Evolutionary conservation across 2,888 invertebrate species (phyloP).

Genomic region (Ectemnius cavifrons): DNA sequence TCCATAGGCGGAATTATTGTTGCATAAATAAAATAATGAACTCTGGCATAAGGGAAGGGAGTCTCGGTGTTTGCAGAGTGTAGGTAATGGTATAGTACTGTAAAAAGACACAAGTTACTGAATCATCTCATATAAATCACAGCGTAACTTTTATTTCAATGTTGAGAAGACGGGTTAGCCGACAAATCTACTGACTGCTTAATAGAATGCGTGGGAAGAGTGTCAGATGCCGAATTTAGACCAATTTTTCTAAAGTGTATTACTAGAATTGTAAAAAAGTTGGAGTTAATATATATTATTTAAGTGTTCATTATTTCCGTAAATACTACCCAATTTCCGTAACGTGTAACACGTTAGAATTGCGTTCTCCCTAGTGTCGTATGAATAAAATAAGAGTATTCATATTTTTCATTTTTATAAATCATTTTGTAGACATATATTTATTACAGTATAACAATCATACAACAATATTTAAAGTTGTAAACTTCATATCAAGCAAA

Average conservation of each 20-base stretch:
- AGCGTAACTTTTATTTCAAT: background rate
- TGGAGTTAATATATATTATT: constrained; percentile 7
- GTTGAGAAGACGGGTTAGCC: background rate
- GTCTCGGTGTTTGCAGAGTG: too few relatives aligned
- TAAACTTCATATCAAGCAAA: constrained; percentile 48
- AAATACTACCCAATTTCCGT: too few relatives aligned
- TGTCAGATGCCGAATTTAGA: background rate
- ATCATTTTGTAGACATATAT: constrained; percentile 52
- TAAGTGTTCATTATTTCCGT: background rate
- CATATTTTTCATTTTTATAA: constrained; percentile 45
- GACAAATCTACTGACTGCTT: background rate
- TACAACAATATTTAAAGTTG: constrained; percentile 48
- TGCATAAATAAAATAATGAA: too few relatives aligned
- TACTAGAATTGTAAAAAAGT: constrained; percentile 2
- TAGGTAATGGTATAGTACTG: too few relatives aligned
- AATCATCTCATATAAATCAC: too few relatives aligned
- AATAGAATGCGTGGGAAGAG: background rate
- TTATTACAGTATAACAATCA: constrained; percentile 54
- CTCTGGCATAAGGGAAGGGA: too few relatives aligned
- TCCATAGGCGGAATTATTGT: too few relatives aligned
- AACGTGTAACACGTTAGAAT: too few relatives aligned
- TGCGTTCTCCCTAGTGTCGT: too few relatives aligned
- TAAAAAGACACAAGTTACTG: too few relatives aligned
- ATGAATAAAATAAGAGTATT: constrained; percentile 32
- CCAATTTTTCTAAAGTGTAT: background rate